Evolutionary conservation across 2,113 vertebrate genomes (phyloP), one percentile per base, ranked within the genome.

Genomic region (Hippoglossus stenolepis): DNA sequence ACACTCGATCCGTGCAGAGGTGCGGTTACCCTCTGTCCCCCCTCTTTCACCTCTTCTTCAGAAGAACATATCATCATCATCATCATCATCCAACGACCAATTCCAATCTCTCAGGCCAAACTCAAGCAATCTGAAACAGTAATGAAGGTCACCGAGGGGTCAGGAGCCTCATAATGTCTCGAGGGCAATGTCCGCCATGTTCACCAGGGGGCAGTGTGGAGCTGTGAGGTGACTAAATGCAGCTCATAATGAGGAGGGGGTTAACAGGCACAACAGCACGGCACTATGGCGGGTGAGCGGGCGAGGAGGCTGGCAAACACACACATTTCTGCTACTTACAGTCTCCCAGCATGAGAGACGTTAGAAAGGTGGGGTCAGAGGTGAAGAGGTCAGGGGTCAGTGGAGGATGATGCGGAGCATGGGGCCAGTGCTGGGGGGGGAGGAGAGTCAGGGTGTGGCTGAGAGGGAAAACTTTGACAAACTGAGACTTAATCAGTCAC

Each of bases 11-110:
- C 86, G 88, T 85, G 89, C 90, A 75, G 80, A 78, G 83, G 85
- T 80, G 59, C 66, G 83, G 76, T 94, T 91, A 96, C 95, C 96
- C 88, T 89, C 77, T 28, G 64, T 57, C 80, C 75, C 84, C 84
- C 65, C 60, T 57, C 58, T 71, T 66, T 84, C 49, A 78, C 84
- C 31, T 31, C 31, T 94, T 96, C 95, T 78, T 99, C 96, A 98
- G 96, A 98, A 97, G 97, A 99, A 97, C 84, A 97, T 92, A 97
- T 96, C 96, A 95, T 95, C 94, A 96, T 97, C 96, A 95, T 96
- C 82, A 68, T 86, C 83, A 69, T 87, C 91, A 88, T 93, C 92
- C 85, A 98, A 94, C 78, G 96, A 95, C 98, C 97, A 99, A 94
- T 94, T 96, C 97, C 96, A 99, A 96, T 96, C 96, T 93, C 96